These are phyloP conservation scores for Nudaria mundana DNA, from an alignment of 2,888 invertebrate genomes.

Conservation along the genomic window DNA sequence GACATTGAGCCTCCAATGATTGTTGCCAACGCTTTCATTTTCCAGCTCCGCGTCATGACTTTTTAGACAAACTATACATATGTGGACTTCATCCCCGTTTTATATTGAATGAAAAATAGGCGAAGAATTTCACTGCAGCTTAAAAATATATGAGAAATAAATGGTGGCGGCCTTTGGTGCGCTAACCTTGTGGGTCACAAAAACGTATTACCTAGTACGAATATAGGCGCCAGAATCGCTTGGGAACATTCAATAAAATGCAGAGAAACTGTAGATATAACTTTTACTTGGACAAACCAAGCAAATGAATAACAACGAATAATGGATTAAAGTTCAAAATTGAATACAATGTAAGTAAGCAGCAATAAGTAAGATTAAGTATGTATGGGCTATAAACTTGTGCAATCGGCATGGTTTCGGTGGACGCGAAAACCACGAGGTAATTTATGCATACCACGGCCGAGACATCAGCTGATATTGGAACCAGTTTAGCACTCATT, in stretches of 20 bases:
- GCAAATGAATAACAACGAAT: too few relatives aligned
- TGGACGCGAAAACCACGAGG: slow-evolving; percentile 53
- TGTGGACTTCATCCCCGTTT: too few relatives aligned
- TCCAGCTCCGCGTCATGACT: too few relatives aligned
- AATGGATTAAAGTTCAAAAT: slow-evolving; percentile 25
- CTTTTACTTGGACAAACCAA: too few relatives aligned
- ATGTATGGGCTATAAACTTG: slow-evolving; percentile 34
- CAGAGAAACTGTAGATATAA: too few relatives aligned
- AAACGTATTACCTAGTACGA: too few relatives aligned
- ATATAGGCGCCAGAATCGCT: slow-evolving; percentile 38
- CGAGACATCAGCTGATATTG: slow-evolving; percentile 67
- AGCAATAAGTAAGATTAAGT: slow-evolving; percentile 32
- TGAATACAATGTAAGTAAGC: slow-evolving; percentile 31
- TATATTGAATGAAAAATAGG: too few relatives aligned
- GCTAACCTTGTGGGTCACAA: slow-evolving; percentile 11
- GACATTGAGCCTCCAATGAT: too few relatives aligned
- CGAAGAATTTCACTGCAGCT: not conserved
- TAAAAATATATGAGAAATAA: not conserved
- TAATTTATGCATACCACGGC: slow-evolving; percentile 59
- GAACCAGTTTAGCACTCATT: slow-evolving; percentile 58
- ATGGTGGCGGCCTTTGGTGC: not conserved
- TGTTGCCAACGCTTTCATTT: too few relatives aligned
- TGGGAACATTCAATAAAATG: slow-evolving; percentile 37
- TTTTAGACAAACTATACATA: too few relatives aligned
- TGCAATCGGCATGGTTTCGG: slow-evolving; percentile 49